Evolutionary conservation across 2,113 vertebrate genomes (phyloP), one percentile per base, ranked within the genome.

Genomic region (Sigmodon hispidus): DNA sequence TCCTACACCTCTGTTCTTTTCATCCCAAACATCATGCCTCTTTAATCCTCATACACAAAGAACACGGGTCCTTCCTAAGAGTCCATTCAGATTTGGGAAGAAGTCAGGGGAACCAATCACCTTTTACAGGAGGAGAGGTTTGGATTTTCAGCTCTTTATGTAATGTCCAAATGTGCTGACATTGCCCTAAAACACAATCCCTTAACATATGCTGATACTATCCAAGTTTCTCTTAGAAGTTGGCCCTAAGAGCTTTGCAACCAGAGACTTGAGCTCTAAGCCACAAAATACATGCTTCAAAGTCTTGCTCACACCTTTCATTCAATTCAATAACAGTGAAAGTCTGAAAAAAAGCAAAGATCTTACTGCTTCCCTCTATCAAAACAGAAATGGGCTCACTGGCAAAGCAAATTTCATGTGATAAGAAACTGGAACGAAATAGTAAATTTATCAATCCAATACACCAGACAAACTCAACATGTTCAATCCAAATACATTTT

Each of bases 401-500:
- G 24, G 24, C 36, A 96, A 89, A 63, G 45, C 22, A 93, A 12
- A 83, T 87, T 86, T 45, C 73, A n/a, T 31, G 4, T 86, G 1
- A n/a, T 70, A 65, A 84, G 31, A 85, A 22, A 96, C 48, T 81
- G 31, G 22, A 84, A 93, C 17, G 7, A 63, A 17, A 65, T 22
- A 50, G 12, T 79, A 85, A 92, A 72, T 77, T 92, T 90, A 90
- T 85, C 70, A 92, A n/a, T 16, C 45, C 31, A 94, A 65, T 81
- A 72, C 57, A 61, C 72, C 43, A 87, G 10, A 93, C 31, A 92
- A 95, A 73, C 52, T 81, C 70, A 73, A 10, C 70, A 21, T 85
- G 94, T 88, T 86, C 52, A 84, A 92, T 83, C 63, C 94, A 94
- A 93, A 90, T 63, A 45, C 17, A 90, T 75, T 92, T 13, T 43